Evolutionary conservation across 2,888 invertebrate species (phyloP).

Genomic region (Caenorhabditis sp.): DNA sequence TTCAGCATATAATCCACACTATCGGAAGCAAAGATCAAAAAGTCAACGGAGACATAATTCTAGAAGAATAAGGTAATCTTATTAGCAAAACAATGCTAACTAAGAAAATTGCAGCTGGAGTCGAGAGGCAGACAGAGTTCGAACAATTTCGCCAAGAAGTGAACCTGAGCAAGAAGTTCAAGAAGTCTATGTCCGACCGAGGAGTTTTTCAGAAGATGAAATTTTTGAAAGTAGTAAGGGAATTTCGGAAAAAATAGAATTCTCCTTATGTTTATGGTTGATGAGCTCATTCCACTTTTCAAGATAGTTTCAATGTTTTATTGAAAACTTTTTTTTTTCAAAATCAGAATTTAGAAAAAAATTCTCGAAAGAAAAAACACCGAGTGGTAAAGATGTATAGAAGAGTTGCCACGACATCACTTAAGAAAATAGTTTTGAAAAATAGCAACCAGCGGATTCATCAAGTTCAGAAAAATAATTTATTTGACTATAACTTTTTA

Average conservation of each 20-base stretch:
- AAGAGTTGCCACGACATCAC: too few relatives aligned
- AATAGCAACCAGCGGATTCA: not conserved
- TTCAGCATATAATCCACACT: conserved; percentile 34
- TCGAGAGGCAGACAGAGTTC: conserved; percentile 29
- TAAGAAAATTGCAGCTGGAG: conserved; percentile 24
- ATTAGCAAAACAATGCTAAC: not conserved
- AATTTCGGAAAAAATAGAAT: too few relatives aligned
- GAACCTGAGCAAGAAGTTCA: conserved; percentile 18
- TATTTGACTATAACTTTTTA: too few relatives aligned
- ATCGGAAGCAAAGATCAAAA: conserved; percentile 14
- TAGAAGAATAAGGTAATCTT: conserved; percentile 11
- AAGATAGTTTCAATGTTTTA: too few relatives aligned
- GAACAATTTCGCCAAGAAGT: conserved; percentile 31
- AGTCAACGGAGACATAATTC: conserved; percentile 6
- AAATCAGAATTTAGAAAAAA: too few relatives aligned
- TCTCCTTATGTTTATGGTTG: too few relatives aligned
- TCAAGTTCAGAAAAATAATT: too few relatives aligned
- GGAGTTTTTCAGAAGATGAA: conserved; percentile 11
- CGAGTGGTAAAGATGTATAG: too few relatives aligned
- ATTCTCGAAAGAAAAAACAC: too few relatives aligned
- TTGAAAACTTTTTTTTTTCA: too few relatives aligned
- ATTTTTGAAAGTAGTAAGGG: conserved; percentile 20
- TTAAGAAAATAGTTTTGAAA: too few relatives aligned
- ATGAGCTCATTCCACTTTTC: too few relatives aligned
- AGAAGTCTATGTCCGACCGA: not conserved